A percentile compares a stretch with the other conserved stretches of the same genome.
Evolutionary conservation across 2,113 vertebrate species (phyloP).

Genomic region (Deroptyus accipitrinus): DNA sequence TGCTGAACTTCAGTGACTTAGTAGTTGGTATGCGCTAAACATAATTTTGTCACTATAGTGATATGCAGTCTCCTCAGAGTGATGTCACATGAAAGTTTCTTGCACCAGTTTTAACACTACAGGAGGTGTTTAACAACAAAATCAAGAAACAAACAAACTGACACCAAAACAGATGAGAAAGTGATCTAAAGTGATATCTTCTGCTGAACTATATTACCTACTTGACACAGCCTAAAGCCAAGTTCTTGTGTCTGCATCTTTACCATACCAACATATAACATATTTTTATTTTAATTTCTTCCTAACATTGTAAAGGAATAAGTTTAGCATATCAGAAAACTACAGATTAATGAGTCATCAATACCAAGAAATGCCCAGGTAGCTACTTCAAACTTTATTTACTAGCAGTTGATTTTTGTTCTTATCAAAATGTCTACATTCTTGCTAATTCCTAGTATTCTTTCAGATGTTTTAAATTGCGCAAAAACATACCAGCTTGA

Average conservation of each 20-base stretch:
- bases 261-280: accelerated
- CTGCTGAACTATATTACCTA: neutral
- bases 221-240: neutral
- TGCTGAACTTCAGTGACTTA: neutral
- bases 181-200: neutral
- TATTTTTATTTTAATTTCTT: neutral
- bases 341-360: neutral
- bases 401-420: neutral
- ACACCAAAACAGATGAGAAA: neutral
- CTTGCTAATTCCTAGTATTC: neutral
- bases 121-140: neutral
- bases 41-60: neutral
- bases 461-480: neutral
- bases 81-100: neutral
- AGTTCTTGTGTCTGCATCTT: neutral
- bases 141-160: neutral
- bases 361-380: neutral
- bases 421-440: neutral
- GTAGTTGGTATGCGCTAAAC: neutral
- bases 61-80: neutral
- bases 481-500: neutral
- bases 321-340: neutral
- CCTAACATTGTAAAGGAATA: neutral
- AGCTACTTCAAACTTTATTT: neutral
- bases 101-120: neutral